Percentiles rank a stretch among this genome's conserved stretches.
Conservation (phyloP, 1,140 invertebrate species). For the Habropoda laboriosa region DNA sequence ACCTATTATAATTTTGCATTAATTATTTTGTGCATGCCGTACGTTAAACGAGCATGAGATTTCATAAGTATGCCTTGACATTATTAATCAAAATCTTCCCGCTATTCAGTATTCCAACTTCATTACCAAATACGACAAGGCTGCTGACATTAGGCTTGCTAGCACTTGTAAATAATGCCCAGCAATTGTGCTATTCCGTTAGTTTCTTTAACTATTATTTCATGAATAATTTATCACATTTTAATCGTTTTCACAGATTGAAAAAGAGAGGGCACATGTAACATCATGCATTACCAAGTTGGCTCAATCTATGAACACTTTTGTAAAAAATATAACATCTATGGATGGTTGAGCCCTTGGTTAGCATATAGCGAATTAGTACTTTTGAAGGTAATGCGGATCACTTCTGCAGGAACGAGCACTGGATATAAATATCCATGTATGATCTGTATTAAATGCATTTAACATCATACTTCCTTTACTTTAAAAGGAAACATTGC, state of each 20-base stretch:
- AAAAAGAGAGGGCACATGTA: slow-evolving; percentile 77
- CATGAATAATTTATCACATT: slow-evolving; percentile 82
- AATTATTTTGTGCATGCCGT: slow-evolving; percentile 47
- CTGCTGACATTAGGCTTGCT: slow-evolving; percentile 79
- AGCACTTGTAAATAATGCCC: slow-evolving; percentile 82
- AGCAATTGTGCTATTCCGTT: slow-evolving; percentile 81
- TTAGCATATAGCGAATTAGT: slow-evolving; percentile 68
- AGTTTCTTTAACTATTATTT: slow-evolving; percentile 79
- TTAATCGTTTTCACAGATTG: slow-evolving; percentile 80
- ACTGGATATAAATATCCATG: slow-evolving; percentile 44
- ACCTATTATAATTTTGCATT: slow-evolving; percentile 39
- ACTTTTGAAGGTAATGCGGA: slow-evolving; percentile 57
- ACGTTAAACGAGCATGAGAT: slow-evolving; percentile 38
- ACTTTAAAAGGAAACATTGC: slow-evolving; percentile 48
- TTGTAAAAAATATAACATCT: slow-evolving; percentile 82
- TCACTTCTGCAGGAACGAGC: slow-evolving; percentile 67
- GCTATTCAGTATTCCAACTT: slow-evolving; percentile 66
- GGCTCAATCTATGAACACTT: slow-evolving; percentile 80
- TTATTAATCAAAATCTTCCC: slow-evolving; percentile 56
- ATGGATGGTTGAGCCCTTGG: slow-evolving; percentile 79
- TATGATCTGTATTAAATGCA: slow-evolving; percentile 43
- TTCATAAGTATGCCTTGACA: slow-evolving; percentile 20
- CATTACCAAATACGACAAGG: slow-evolving; percentile 74
- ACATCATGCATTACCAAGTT: slow-evolving; percentile 74
- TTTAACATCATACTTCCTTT: slow-evolving; percentile 30